Base-by-base conservation (phyloP, 2,888 invertebrate species). In the Cenopis cana region DNA sequence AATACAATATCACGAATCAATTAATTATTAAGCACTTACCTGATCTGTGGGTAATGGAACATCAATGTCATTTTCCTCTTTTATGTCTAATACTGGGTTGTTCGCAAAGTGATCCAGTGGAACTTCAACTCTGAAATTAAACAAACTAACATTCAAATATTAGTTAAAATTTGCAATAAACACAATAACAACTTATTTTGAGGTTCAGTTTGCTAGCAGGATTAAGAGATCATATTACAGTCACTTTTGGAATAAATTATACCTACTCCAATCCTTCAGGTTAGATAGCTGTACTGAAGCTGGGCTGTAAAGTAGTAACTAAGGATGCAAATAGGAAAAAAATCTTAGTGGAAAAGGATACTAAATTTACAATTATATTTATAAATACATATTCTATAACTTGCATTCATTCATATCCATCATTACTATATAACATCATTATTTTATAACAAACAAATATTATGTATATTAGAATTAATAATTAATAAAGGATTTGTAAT, bases 41-140 rank as follows among this genome's bases (percentile, higher is more conserved):
- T 97, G 97, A 83, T 97, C 97, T 38, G 97, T 96, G 57, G 97
- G 97, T 76, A 97, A 88, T 4, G 97, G 96, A 61, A 97, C 96
- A 87, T 96, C 95, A 84, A 95, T 90, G 75, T 96, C 96, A 85
- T 96, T 95, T 79, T 96, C 95, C 79, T 94, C 94, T 74, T 95
- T 91, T 55, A 93, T 76, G 77, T 93, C 91, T 69, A 91, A 84
- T 0, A 86, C 89, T 50, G 87, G 89, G 74, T 86, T 89, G 74
- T 86, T 89, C 75, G 90, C 90, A 80, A 94, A 94, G 86, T 94
- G 95, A 79, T 91, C 96, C 77, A 94, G 94, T 74, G 94, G 95
- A 79, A 97, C 95, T 89, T 95, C 96, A 80, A 96, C 95, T 76
- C 96, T 96, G 78, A 75, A 89, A 88, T 54, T 60, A 73, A 12